These are phyloP conservation scores for Cheilosia soror DNA, from an alignment of 2,888 invertebrate genomes.

Conservation along the genomic window DNA sequence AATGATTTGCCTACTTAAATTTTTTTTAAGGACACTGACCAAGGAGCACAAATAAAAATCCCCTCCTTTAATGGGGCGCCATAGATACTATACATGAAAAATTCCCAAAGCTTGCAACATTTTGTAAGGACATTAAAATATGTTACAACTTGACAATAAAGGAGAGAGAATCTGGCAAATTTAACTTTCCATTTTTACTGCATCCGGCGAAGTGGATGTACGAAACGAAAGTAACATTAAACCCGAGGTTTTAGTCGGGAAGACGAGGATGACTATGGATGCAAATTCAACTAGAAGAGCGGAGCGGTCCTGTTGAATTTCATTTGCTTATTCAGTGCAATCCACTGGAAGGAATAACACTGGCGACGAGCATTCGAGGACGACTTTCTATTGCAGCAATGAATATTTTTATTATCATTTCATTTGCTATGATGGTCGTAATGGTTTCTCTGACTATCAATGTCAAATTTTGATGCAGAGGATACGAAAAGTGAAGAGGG, in stretches of 20 bases:
- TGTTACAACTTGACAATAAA: constrained; percentile 49
- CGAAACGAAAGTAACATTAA: constrained; percentile 8
- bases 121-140: constrained; percentile 53
- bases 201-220: constrained; percentile 23
- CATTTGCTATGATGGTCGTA: constrained; percentile 28
- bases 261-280: constrained; percentile 2
- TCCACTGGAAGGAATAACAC: constrained; percentile 23
- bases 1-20: not conserved
- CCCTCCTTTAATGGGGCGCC: constrained; percentile 32
- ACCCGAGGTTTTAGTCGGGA: constrained; percentile 7
- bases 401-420: constrained; percentile 40
- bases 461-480: constrained; percentile 18
- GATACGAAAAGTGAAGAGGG: not conserved
- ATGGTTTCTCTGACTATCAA: constrained; percentile 19
- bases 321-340: constrained; percentile 51
- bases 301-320: constrained; percentile 40
- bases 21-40: constrained; percentile 13
- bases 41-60: constrained; percentile 14
- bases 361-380: constrained; percentile 19
- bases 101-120: constrained; percentile 46
- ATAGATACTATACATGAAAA: constrained; percentile 16
- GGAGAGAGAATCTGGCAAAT: constrained; percentile 33
- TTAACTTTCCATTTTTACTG: constrained; percentile 19
- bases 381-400: constrained; percentile 20
- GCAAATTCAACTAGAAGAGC: constrained; percentile 31